Evolutionary conservation across 2,797 vertebrate species (phyloP).

Genomic region (Acropternis orthonyx): DNA sequence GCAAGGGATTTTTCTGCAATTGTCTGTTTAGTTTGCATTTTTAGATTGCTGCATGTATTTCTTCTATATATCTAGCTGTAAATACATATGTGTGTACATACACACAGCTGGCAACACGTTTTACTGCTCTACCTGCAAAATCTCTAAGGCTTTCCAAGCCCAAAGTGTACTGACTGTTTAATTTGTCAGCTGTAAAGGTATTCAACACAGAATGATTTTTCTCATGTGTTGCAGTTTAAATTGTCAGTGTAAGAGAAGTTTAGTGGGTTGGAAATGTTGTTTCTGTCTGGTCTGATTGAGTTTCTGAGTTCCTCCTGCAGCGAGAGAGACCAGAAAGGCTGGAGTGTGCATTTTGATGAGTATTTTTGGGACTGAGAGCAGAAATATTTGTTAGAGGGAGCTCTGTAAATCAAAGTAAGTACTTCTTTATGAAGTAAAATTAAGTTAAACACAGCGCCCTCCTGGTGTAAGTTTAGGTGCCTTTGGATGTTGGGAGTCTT

Average conservation of each 20-base stretch:
- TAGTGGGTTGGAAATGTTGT: background rate
- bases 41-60: background rate
- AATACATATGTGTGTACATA: background rate
- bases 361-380: background rate
- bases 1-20: background rate
- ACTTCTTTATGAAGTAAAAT: background rate
- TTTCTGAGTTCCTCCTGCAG: background rate
- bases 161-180: background rate
- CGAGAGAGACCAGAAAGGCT: background rate
- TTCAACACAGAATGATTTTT: background rate
- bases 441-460: background rate
- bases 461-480: background rate
- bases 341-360: background rate
- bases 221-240: background rate
- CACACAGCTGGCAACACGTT: background rate
- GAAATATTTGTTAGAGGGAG: rapidly evolving
- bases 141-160: background rate
- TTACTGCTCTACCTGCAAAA: background rate
- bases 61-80: background rate
- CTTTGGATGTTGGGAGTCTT: background rate
- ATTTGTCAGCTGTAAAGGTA: background rate
- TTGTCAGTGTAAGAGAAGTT: background rate
- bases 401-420: background rate
- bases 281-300: background rate
- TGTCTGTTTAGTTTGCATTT: background rate